Evolutionary conservation across 2,113 vertebrate genomes (phyloP).

Genomic region (Pygoscelis adeliae): DNA sequence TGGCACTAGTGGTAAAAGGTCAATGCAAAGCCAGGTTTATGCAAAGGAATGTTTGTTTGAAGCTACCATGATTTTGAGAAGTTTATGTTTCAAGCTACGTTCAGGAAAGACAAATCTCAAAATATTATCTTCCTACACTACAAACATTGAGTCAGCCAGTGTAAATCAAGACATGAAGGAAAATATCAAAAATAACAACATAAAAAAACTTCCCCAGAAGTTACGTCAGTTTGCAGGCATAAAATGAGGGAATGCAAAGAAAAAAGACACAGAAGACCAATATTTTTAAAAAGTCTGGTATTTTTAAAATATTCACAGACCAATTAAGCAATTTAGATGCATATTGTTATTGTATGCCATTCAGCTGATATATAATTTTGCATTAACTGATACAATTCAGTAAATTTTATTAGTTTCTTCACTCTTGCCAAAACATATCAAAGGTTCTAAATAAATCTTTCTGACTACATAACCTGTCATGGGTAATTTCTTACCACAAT

Average conservation of each 20-base stretch:
- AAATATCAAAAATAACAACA: neutral
- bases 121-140: neutral
- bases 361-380: neutral
- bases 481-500: constrained; percentile 33
- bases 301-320: neutral
- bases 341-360: neutral
- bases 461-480: neutral
- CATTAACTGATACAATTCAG: neutral
- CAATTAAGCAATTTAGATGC: neutral
- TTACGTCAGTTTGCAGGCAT: neutral
- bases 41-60: neutral
- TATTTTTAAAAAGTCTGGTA: neutral
- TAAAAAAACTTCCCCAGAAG: neutral
- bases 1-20: neutral
- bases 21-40: neutral
- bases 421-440: neutral
- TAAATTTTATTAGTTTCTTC: neutral
- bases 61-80: neutral
- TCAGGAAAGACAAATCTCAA: neutral
- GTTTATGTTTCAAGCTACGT: neutral
- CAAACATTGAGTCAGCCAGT: neutral
- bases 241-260: neutral
- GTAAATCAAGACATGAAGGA: neutral
- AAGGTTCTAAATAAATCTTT: constrained; percentile 23
- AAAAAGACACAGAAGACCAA: neutral